Base-by-base conservation (phyloP, 1,140 invertebrate species). In the Zaprionus nigranus region DNA sequence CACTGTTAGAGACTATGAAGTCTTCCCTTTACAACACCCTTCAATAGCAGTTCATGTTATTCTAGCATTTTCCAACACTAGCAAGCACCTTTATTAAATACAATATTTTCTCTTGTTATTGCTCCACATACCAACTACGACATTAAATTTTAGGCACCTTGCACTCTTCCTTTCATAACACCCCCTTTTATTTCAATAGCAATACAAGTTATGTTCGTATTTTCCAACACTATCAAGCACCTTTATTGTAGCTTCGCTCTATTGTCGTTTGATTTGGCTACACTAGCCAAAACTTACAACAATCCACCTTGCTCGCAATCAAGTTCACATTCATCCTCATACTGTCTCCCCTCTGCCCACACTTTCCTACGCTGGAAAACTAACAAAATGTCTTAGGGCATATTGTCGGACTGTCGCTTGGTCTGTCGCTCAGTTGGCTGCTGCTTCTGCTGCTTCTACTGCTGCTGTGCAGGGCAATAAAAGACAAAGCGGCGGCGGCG, bases 311-410 rank as follows among this genome's bases (percentile, higher is more conserved):
- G 34, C 17, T 60, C 20, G 70, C 71, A 74, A 74, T 74, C 71
- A 74, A 69, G 57, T 75, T 62, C 59, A 56, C 13, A 62, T 75
- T 62, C 59, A 62, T 57, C n/a, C 51, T 13, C 17, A 13, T 38
- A 5, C 38, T 7, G 15, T 28, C 59, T 12, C 15, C 11, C 1
- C 30, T n/a, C 9, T 1, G 20, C 0, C 26, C 53, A 1, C 28
- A n/a, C 54, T 43, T 24, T n/a, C 30, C 46, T 30, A 40, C 20
- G 28, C 15, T 20, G 57, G 5, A 57, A 60, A 73, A 77, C 75
- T 77, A 58, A 62, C 62, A 67, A 73, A 77, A 66, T 73, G 38
- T 65, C 70, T 77, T 49, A 17, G 36, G 70, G 69, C 74, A 56
- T 40, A 66, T 76, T 60, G 46, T 36, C n/a, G n/a, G n/a, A n/a